Evolutionary conservation across 2,888 invertebrate species (phyloP).

Genomic region (Noctuana brunneofusca): DNA sequence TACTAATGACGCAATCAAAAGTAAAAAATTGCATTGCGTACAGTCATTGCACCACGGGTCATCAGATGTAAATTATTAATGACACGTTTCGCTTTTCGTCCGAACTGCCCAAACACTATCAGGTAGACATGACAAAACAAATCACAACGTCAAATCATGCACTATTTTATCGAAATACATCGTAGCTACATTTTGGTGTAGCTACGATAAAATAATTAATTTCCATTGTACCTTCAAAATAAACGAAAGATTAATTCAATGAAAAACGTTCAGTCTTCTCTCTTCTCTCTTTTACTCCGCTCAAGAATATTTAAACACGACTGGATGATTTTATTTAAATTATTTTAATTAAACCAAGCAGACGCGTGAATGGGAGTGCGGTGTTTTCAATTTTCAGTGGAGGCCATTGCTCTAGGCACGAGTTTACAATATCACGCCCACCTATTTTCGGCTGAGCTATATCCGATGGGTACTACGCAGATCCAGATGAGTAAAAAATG

Average conservation of each 20-base stretch:
- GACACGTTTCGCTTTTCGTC: too few relatives aligned
- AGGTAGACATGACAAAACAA: too few relatives aligned
- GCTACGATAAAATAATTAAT: too few relatives aligned
- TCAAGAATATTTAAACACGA: not conserved
- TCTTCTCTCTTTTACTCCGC: not conserved
- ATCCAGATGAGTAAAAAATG: conserved; percentile 13
- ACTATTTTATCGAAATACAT: too few relatives aligned
- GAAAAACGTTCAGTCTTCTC: not conserved
- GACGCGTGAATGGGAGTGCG: not conserved
- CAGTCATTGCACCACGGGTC: too few relatives aligned
- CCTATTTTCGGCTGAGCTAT: conserved; percentile 69
- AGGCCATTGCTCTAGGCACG: conserved; percentile 64
- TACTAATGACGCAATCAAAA: not conserved
- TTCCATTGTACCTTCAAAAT: not conserved
- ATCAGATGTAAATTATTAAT: too few relatives aligned
- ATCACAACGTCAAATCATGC: too few relatives aligned
- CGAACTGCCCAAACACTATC: too few relatives aligned
- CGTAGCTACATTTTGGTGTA: too few relatives aligned
- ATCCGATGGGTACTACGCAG: conserved; percentile 55
- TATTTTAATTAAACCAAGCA: not conserved
- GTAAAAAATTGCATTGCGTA: not conserved
- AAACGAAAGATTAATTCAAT: not conserved
- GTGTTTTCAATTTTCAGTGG: conserved; percentile 39
- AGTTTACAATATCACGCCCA: conserved; percentile 65
- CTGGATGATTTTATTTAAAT: not conserved